Evolutionary conservation across 2,113 vertebrate genomes (phyloP), one percentile per base, ranked within the genome.

Genomic region (Nothoprocta pentlandii): DNA sequence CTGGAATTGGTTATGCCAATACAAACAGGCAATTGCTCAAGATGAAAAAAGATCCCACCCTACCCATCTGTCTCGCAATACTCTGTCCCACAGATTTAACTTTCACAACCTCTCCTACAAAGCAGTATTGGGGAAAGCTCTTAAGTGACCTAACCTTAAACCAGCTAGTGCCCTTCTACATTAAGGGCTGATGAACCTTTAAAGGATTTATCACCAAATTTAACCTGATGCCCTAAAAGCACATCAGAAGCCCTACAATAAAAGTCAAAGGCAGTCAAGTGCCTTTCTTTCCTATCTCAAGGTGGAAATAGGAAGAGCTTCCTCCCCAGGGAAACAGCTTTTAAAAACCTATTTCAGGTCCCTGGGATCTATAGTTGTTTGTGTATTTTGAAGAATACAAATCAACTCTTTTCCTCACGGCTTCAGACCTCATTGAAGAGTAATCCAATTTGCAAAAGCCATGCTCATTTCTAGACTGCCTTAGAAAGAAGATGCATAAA

Each of bases 21-120:
- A 34, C 0, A 0, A 46, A 51, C 28, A 69, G 42, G 25, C 12
- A 8, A 3, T 22, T 25, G 20, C 22, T 85, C 23, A 54, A 12
- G 36, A 46, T 1, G 2, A 85, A 85, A n/a, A 7, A 46, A 59
- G 32, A 85, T 51, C 10, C 42, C 61, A 80, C n/a, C 75, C 44
- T 69, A 85, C 32, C 39, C 4, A 53, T 76, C 56, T 41, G 56
- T 89, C 71, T 64, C 39, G 36, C 10, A 82, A 62, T 28, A 74
- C 16, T 82, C 71, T n/a, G 73, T 69, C 47, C 66, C 68, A 53
- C 12, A 76, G 25, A 26, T 44, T 68, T 32, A 28, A 83, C 21
- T 63, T 49, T 68, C 6, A 0, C 16, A 83, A 74, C 54, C 82
- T 77, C 49, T 74, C 7, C 36, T 67, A 32, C 51, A 42, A n/a